These are phyloP conservation scores for Puffinus mauretanicus DNA, from an alignment of 2,113 vertebrate genomes.

Conservation along the genomic window DNA sequence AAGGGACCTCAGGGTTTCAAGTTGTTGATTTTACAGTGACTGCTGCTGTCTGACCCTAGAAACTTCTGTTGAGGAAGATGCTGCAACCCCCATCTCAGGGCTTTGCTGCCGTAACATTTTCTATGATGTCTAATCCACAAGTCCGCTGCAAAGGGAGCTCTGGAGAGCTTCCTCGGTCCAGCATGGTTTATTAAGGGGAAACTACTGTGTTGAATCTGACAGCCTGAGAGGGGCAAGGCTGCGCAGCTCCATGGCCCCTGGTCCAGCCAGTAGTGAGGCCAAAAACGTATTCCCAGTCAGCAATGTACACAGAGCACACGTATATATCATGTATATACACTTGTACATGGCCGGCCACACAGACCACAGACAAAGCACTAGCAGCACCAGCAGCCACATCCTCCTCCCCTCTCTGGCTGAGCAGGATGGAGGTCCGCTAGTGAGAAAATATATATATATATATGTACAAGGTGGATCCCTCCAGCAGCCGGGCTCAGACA, in stretches of 20 bases:
- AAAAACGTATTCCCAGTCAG: background rate
- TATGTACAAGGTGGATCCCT: background rate
- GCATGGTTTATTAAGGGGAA: background rate
- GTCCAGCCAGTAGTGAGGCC: background rate
- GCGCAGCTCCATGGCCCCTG: fast-evolving
- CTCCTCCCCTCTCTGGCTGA: background rate
- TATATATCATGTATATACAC: fast-evolving
- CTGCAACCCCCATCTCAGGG: background rate
- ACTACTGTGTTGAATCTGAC: background rate
- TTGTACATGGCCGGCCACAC: fast-evolving
- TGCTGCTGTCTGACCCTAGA: background rate
- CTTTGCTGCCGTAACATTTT: background rate
- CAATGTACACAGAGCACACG: fast-evolving
- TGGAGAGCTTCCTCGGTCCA: background rate
- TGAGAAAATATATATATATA: too few species aligned
- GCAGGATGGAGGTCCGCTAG: background rate
- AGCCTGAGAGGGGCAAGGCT: background rate
- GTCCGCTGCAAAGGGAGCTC: background rate
- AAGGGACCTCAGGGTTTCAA: background rate
- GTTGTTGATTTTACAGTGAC: background rate
- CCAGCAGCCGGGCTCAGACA: background rate
- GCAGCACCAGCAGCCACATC: background rate
- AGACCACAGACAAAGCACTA: background rate
- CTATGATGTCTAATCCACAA: background rate
- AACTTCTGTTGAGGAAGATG: background rate